A percentile compares a stretch with the other conserved stretches of the same genome.
Evolutionary conservation across 2,113 vertebrate species (phyloP).

Genomic region (Rhinolophus sinicus): DNA sequence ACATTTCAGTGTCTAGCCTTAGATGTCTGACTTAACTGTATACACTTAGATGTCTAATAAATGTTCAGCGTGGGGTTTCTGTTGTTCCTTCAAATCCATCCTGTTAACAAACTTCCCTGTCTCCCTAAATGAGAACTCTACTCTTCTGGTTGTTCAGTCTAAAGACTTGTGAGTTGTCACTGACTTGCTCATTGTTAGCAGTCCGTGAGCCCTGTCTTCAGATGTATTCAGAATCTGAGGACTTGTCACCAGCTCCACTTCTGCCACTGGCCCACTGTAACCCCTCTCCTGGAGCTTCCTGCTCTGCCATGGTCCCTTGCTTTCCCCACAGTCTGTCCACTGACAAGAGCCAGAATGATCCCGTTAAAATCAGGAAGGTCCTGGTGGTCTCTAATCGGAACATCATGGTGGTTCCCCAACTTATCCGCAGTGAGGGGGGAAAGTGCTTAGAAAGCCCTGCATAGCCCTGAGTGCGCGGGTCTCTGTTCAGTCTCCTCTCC

Average conservation of each 20-base stretch:
- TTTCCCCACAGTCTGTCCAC: neutral
- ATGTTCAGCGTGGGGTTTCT: neutral
- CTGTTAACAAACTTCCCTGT: neutral
- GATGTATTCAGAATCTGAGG: neutral
- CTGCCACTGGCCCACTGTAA: neutral
- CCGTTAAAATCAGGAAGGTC: neutral
- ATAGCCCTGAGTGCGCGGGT: fast-evolving
- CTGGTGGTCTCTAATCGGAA: neutral
- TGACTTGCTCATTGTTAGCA: neutral
- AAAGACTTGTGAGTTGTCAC: neutral
- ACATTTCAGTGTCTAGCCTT: neutral
- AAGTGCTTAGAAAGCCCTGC: neutral
- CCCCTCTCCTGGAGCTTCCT: neutral
- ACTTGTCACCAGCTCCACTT: neutral
- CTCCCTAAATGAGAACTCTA: neutral
- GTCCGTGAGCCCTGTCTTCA: neutral
- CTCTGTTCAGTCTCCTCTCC: neutral
- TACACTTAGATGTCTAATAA: neutral
- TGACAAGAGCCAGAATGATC: neutral
- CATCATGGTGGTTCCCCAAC: no score
- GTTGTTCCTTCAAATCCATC: neutral
- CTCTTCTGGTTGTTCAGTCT: neutral
- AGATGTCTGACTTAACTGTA: neutral
- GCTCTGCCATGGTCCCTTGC: neutral
- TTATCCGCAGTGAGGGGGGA: neutral